phyloP scores from a whole-genome alignment of 1,140 invertebrate species.

The Pinna nobilis region DNA sequence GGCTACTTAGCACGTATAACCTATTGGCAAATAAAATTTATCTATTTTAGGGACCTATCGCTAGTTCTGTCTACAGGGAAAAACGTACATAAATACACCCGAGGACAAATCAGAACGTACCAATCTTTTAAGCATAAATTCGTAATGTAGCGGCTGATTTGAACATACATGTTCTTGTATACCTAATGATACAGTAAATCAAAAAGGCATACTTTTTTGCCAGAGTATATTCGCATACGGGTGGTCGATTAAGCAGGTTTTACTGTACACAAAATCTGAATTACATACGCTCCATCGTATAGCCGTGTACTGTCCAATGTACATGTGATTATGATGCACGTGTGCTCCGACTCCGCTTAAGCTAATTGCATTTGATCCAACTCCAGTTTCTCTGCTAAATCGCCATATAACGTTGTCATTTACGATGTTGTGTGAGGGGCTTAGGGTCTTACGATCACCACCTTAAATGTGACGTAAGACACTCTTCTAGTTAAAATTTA shows the following conservation, averaged over 20 bases:
- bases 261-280: not conserved
- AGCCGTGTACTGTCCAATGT: constrained; percentile 45
- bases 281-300: constrained; percentile 45
- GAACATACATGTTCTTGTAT: not conserved
- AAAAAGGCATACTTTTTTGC: not conserved
- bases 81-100: too few species aligned
- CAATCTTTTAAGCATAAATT: not conserved
- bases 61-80: too few species aligned
- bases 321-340: constrained; percentile 46
- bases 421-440: constrained; percentile 40
- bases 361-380: constrained; percentile 25
- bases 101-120: not conserved
- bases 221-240: too few species aligned
- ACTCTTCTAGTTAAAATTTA: not conserved
- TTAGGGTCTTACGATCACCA: constrained; percentile 40
- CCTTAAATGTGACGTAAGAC: constrained; percentile 30
- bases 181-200: not conserved
- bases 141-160: not conserved
- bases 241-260: too few species aligned
- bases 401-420: constrained; percentile 44
- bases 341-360: constrained; percentile 34
- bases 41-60: too few species aligned
- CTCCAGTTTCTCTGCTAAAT: constrained; percentile 34
- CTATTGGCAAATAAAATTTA: too few species aligned
- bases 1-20: too few species aligned